Percentiles rank a stretch among this genome's conserved stretches.
phyloP scores from a whole-genome alignment of 2,888 invertebrate species.

The Drosophila monieri region DNA sequence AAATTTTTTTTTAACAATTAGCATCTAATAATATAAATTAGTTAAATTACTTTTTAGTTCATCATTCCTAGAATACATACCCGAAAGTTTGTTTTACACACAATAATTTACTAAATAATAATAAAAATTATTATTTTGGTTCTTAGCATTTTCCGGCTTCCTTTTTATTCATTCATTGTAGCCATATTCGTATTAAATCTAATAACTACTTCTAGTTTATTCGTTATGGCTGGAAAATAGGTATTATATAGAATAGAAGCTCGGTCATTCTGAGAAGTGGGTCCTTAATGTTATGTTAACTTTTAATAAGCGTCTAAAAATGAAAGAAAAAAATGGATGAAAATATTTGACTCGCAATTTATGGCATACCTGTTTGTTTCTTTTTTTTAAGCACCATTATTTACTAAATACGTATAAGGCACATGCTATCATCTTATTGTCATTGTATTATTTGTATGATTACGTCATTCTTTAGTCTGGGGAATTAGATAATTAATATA shows the following conservation, averaged over 20 bases:
- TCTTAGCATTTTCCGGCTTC: too few relatives aligned
- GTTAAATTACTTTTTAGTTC: too few relatives aligned
- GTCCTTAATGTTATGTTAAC: background rate
- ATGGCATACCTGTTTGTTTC: background rate
- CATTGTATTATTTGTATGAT: background rate
- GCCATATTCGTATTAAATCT: background rate
- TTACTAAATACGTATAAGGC: constrained; percentile 3
- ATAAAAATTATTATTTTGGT: too few relatives aligned
- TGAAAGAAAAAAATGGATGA: background rate
- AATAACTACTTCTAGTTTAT: constrained; percentile 1
- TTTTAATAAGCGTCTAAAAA: background rate
- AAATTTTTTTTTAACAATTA: too few relatives aligned
- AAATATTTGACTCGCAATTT: background rate
- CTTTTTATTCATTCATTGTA: background rate
- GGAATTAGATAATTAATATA: constrained; percentile 7
- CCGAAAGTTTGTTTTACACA: too few relatives aligned
- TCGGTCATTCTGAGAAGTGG: background rate
- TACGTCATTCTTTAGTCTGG: constrained; percentile 27
- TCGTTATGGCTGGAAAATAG: constrained; percentile 2
- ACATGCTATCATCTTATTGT: constrained; percentile 18
- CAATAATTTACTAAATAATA: too few relatives aligned
- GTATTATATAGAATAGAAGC: background rate
- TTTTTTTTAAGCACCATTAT: background rate
- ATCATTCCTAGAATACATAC: too few relatives aligned
- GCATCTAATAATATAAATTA: too few relatives aligned